Percentiles rank a stretch among this genome's conserved stretches.
Evolutionary conservation across 2,797 vertebrate species (phyloP).

Genomic region (Todus mexicanus): DNA sequence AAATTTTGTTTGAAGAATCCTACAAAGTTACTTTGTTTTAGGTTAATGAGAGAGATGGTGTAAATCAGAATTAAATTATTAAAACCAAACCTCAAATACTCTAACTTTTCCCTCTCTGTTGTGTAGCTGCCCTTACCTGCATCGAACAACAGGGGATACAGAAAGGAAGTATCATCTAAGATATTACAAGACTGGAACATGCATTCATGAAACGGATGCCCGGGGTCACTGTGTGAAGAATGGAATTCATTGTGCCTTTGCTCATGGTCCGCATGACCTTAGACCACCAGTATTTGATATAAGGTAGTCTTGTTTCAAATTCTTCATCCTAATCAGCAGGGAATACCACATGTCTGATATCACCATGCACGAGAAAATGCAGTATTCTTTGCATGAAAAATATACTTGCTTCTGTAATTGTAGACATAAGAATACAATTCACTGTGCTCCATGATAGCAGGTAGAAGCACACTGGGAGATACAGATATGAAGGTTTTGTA

Average conservation of each 20-base stretch:
- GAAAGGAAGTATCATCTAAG: slow-evolving; percentile 96
- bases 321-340: background rate
- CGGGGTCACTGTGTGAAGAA: slow-evolving; percentile 94
- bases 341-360: background rate
- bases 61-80: background rate
- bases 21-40: background rate
- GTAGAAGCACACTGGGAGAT: background rate
- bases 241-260: slow-evolving; percentile 94
- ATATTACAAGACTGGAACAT: slow-evolving; percentile 96
- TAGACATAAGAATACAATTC: background rate
- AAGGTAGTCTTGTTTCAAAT: slow-evolving; percentile 71
- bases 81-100: background rate
- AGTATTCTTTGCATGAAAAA: background rate
- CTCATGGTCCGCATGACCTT: slow-evolving; percentile 91
- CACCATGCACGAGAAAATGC: background rate
- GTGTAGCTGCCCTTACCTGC: slow-evolving; percentile 89
- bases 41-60: background rate
- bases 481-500: background rate
- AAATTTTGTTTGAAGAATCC: background rate
- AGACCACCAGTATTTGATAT: slow-evolving; percentile 91
- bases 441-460: background rate
- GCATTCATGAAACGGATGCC: slow-evolving; percentile 92
- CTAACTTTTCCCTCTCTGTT: background rate
- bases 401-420: background rate
- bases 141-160: slow-evolving; percentile 93